A percentile compares a stretch with the other conserved stretches of the same genome.
phyloP scores from a whole-genome alignment of 2,888 invertebrate species.

The Tyria jacobaeae region DNA sequence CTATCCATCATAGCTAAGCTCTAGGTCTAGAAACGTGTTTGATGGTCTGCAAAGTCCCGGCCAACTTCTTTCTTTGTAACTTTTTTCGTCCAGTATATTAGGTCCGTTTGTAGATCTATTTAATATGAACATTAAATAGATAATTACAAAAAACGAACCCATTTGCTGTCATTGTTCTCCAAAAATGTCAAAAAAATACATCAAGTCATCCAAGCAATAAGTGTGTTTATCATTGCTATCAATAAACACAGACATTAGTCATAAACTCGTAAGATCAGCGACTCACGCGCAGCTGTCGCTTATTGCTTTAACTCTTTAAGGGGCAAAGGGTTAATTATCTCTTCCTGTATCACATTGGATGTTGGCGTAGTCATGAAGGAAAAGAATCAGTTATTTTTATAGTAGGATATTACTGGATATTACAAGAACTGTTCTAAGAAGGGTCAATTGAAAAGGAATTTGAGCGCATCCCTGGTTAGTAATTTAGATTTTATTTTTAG shows the following conservation, averaged over 20 bases:
- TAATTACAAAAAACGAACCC: neutral
- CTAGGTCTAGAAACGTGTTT: too few relatives aligned
- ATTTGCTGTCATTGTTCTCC: neutral
- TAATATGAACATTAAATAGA: neutral
- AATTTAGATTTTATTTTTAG: too few relatives aligned
- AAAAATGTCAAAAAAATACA: neutral
- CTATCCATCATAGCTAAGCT: too few relatives aligned
- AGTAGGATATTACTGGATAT: neutral
- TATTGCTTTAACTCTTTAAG: constrained; percentile 13
- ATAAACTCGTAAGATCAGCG: constrained; percentile 4
- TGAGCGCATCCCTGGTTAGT: too few relatives aligned
- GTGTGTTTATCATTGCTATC: neutral
- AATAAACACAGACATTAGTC: constrained; percentile 10
- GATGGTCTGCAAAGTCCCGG: too few relatives aligned
- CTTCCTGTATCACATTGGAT: constrained; percentile 13
- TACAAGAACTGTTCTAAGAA: neutral
- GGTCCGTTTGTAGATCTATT: neutral
- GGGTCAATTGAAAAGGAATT: neutral
- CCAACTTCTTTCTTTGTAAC: too few relatives aligned
- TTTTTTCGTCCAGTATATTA: too few relatives aligned
- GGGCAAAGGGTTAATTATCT: constrained; percentile 10
- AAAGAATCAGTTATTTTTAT: constrained; percentile 4
- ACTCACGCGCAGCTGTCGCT: constrained; percentile 20
- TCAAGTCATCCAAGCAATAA: neutral
- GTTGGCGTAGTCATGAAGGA: constrained; percentile 2